phyloP scores from a whole-genome alignment of 2,888 invertebrate species.

The Eupithecia insigniata region DNA sequence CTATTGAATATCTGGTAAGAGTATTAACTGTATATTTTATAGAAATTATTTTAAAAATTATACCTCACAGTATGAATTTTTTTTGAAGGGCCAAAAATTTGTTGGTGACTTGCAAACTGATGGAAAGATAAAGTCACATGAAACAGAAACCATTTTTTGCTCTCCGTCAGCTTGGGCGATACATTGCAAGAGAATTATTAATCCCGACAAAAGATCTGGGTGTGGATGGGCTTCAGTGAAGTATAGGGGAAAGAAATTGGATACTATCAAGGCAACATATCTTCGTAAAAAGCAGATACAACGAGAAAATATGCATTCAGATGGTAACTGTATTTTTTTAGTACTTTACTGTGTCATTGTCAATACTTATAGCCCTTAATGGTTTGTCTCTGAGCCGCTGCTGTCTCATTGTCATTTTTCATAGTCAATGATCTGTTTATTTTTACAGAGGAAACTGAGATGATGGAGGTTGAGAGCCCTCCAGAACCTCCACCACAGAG shows the following conservation, averaged over 20 bases:
- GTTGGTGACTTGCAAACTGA: slow-evolving; percentile 92
- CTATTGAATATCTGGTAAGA: slow-evolving; percentile 94
- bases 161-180: slow-evolving; percentile 97
- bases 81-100: slow-evolving; percentile 91
- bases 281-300: slow-evolving; percentile 87
- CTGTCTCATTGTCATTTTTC: background rate
- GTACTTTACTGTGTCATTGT: background rate
- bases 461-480: slow-evolving; percentile 85
- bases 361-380: background rate
- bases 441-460: slow-evolving; percentile 81
- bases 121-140: slow-evolving; percentile 95
- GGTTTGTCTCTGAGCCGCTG: background rate
- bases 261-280: slow-evolving; percentile 94
- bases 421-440: slow-evolving; percentile 21
- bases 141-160: slow-evolving; percentile 93
- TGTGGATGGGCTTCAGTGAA: slow-evolving; percentile 97
- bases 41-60: background rate
- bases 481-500: slow-evolving; percentile 86
- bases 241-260: slow-evolving; percentile 93
- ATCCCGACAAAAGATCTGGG: slow-evolving; percentile 95
- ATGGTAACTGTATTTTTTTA: slow-evolving; percentile 60
- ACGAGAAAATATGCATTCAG: slow-evolving; percentile 82
- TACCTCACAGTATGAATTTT: background rate
- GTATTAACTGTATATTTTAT: background rate
- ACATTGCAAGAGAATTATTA: slow-evolving; percentile 95